Conservation (phyloP, 2,888 invertebrate species). For the Gisinianus flammeolus region DNA sequence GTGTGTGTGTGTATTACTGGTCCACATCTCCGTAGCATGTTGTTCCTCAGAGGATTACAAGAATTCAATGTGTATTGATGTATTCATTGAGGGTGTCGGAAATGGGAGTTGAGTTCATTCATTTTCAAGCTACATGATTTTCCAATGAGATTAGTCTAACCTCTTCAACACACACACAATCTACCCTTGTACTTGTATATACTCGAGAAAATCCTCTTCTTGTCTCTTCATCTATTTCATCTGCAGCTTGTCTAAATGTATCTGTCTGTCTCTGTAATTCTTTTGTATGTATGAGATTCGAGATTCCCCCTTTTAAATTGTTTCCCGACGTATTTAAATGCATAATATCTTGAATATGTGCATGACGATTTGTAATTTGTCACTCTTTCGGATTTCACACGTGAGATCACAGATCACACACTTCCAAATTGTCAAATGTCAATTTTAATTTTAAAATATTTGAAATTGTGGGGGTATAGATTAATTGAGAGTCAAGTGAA, state of each 20-base stretch:
- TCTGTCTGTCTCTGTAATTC: background rate
- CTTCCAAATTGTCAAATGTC: too few species aligned
- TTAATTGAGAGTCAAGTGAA: too few species aligned
- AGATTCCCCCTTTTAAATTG: background rate
- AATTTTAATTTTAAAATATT: too few species aligned
- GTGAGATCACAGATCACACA: too few species aligned
- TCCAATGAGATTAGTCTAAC: background rate
- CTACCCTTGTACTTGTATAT: background rate
- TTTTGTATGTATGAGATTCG: background rate
- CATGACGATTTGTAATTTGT: too few species aligned
- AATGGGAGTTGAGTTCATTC: slow-evolving; percentile 2
- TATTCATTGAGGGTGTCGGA: slow-evolving; percentile 5
- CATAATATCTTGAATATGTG: background rate
- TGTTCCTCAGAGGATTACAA: slow-evolving; percentile 3
- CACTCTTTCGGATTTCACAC: too few species aligned
- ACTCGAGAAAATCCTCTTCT: too few species aligned
- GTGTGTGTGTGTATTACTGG: background rate
- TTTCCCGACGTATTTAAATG: background rate
- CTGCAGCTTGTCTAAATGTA: background rate
- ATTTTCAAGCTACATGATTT: background rate
- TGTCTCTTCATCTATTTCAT: too few species aligned
- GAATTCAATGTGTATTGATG: background rate
- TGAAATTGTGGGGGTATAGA: too few species aligned
- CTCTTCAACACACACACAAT: background rate
- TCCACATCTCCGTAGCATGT: too few species aligned